These are phyloP conservation scores for Propithecus perrieri DNA, from an alignment of 2,797 vertebrate genomes.

Conservation along the genomic window DNA sequence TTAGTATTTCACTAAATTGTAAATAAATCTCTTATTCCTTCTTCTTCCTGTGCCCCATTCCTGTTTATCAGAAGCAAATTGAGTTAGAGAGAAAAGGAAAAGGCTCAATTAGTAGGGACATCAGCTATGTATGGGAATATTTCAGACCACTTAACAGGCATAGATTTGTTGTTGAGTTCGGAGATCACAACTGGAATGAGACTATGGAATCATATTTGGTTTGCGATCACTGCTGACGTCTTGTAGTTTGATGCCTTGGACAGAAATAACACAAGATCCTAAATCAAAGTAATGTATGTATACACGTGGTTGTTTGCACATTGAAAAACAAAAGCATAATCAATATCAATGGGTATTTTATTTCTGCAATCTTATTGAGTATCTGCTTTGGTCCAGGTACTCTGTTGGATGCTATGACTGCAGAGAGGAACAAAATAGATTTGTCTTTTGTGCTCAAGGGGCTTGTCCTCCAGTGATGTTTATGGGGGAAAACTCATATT, in stretches of 20 bases:
- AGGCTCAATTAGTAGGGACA: not conserved
- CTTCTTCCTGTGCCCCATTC: not conserved
- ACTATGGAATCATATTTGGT: not conserved
- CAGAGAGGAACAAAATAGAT: not conserved
- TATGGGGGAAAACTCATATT: not conserved
- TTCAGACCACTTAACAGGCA: not conserved
- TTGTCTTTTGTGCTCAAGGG: not conserved
- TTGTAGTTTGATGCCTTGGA: not conserved
- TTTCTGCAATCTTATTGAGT: not conserved
- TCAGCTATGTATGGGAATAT: not conserved
- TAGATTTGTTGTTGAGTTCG: not conserved
- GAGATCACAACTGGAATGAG: not conserved
- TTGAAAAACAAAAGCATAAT: not conserved
- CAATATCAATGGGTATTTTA: not conserved
- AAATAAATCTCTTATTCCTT: not conserved
- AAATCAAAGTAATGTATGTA: not conserved
- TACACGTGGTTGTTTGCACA: not conserved
- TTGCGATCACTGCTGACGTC: not conserved
- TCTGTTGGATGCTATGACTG: not conserved
- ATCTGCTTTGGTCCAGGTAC: not conserved
- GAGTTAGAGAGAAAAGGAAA: not conserved
- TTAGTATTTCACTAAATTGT: not conserved
- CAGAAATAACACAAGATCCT: not conserved
- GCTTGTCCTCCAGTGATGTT: not conserved
- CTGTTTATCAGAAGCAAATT: constrained; percentile 4